phyloP scores from a whole-genome alignment of 2,888 invertebrate genomes.

The Cantharis flavilabris region DNA sequence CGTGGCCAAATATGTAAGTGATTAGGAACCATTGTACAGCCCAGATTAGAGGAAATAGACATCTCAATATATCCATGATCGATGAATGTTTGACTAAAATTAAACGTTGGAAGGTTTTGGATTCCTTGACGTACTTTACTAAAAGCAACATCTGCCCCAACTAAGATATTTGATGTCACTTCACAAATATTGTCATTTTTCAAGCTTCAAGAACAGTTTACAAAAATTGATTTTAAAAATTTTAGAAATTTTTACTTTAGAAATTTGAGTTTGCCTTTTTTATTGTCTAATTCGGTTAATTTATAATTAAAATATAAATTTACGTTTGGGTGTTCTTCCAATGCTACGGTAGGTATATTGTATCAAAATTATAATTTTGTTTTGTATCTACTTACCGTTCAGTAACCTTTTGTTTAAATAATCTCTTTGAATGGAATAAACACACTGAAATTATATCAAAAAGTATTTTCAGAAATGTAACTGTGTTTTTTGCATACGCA shows the following conservation, averaged over 20 bases:
- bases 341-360: constrained; percentile 59
- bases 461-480: too few species aligned
- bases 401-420: constrained; percentile 84
- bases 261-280: constrained; percentile 72
- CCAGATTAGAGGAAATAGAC: constrained; percentile 70
- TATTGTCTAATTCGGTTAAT: constrained; percentile 70
- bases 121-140: constrained; percentile 83
- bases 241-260: constrained; percentile 58
- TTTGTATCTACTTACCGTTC: constrained; percentile 63
- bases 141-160: constrained; percentile 96
- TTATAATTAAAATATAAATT: constrained; percentile 83
- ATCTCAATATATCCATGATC: constrained; percentile 95
- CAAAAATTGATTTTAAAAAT: neutral
- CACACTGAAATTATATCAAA: constrained; percentile 67
- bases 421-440: constrained; percentile 90
- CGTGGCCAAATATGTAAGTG: constrained; percentile 98
- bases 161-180: constrained; percentile 71
- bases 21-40: constrained; percentile 76
- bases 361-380: too few species aligned
- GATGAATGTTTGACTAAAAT: constrained; percentile 90
- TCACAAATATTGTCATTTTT: neutral
- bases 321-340: constrained; percentile 79
- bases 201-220: constrained; percentile 4
- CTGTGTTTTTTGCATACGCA: constrained; percentile 44
- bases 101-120: constrained; percentile 80